A percentile compares a stretch with the other conserved stretches of the same genome.
These are phyloP conservation scores for Papilio polyxenes DNA, from an alignment of 1,140 invertebrate species.

Conservation along the genomic window DNA sequence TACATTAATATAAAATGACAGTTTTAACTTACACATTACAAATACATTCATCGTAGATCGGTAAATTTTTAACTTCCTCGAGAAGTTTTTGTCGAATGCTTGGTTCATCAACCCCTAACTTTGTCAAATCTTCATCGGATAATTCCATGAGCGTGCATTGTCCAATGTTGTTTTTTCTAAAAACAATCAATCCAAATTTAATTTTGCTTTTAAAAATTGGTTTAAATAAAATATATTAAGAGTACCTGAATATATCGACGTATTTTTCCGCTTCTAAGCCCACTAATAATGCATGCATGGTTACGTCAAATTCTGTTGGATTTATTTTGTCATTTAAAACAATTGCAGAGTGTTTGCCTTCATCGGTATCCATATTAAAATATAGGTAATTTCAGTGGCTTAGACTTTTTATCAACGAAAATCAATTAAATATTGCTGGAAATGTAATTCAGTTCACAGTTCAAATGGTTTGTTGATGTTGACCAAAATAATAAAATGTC, in stretches of 20 bases:
- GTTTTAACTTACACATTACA: constrained; percentile 24
- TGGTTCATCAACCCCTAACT: constrained; percentile 69
- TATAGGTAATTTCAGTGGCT: not conserved
- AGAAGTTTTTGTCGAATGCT: constrained; percentile 63
- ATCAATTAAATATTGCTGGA: not conserved
- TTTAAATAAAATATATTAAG: constrained; percentile 19
- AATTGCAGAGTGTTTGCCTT: constrained; percentile 32
- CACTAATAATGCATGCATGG: constrained; percentile 65
- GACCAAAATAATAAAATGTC: not conserved
- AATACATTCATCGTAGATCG: constrained; percentile 61
- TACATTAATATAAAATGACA: constrained; percentile 11
- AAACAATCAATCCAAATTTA: constrained; percentile 40
- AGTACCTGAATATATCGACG: constrained; percentile 72
- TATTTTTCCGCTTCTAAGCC: constrained; percentile 72
- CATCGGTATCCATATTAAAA: constrained; percentile 42
- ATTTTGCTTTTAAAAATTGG: constrained; percentile 8
- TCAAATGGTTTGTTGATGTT: not conserved
- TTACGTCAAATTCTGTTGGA: constrained; percentile 69
- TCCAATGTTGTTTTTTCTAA: constrained; percentile 71
- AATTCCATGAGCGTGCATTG: constrained; percentile 70
- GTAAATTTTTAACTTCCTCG: constrained; percentile 69
- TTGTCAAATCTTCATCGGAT: constrained; percentile 71
- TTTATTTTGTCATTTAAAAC: constrained; percentile 52
- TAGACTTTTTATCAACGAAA: not conserved
- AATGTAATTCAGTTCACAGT: not conserved